A percentile compares a stretch with the other conserved stretches of the same genome.
phyloP scores from a whole-genome alignment of 2,113 vertebrate genomes.

The Monopterus albus region DNA sequence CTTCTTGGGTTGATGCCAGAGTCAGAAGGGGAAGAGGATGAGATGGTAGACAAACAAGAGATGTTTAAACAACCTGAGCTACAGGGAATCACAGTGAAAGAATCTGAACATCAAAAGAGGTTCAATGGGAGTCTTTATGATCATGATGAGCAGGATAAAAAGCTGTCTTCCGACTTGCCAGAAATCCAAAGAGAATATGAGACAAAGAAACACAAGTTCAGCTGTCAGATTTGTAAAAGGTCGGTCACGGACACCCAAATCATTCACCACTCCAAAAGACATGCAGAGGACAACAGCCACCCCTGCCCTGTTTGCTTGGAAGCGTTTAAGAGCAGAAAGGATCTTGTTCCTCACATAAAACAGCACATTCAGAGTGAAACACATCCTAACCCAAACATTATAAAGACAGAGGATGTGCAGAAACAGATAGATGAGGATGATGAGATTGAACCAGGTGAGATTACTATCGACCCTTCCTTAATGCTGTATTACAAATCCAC shows the following conservation, averaged over 20 bases:
- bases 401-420: conserved; percentile 71
- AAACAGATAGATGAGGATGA: conserved; percentile 67
- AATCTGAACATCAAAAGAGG: conserved; percentile 62
- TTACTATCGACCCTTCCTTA: conserved; percentile 74
- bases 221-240: conserved; percentile 92
- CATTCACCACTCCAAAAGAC: conserved; percentile 94
- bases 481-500: conserved; percentile 83
- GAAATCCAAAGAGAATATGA: conserved; percentile 84
- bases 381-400: conserved; percentile 76
- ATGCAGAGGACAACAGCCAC: conserved; percentile 87
- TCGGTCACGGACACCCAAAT: conserved; percentile 89
- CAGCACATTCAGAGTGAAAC: conserved; percentile 86
- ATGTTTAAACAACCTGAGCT: conserved; percentile 27
- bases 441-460: conserved; percentile 80
- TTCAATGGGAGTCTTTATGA: conserved; percentile 49
- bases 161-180: conserved; percentile 63
- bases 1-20: conserved; percentile 88
- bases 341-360: conserved; percentile 91
- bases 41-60: conserved; percentile 38
- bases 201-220: conserved; percentile 89
- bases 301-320: conserved; percentile 93
- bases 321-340: conserved; percentile 88
- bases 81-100: conserved; percentile 77
- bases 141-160: conserved; percentile 31
- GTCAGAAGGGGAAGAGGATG: conserved; percentile 85